Conservation (phyloP, 2,113 vertebrate genomes). For the Sula dactylatra region DNA sequence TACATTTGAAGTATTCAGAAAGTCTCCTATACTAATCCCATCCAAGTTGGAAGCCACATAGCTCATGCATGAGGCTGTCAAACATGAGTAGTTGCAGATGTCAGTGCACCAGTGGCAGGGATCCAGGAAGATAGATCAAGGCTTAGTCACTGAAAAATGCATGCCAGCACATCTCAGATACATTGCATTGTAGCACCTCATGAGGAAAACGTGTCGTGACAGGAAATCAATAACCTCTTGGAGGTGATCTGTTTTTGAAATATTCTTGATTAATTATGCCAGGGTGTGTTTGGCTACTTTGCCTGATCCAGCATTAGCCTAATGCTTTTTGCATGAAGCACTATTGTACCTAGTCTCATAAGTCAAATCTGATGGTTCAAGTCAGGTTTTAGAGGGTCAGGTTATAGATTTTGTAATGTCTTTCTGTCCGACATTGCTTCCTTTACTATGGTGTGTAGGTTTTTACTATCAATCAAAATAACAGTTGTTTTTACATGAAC, state of each 20-base stretch:
- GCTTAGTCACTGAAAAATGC: constrained; percentile 72
- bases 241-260: constrained; percentile 72
- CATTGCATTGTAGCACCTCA: constrained; percentile 57
- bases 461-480: constrained; percentile 74
- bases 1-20: constrained; percentile 63
- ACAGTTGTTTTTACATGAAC: constrained; percentile 70
- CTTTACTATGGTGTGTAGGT: constrained; percentile 58
- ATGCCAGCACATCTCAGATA: constrained; percentile 65
- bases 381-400: constrained; percentile 68
- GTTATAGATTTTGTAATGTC: constrained; percentile 75
- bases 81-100: constrained; percentile 81
- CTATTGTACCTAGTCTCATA: constrained; percentile 67
- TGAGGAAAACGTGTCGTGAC: constrained; percentile 66
- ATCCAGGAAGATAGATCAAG: constrained; percentile 75
- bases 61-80: constrained; percentile 74
- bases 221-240: constrained; percentile 77
- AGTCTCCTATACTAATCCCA: constrained; percentile 65
- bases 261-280: constrained; percentile 79
- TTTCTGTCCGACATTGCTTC: constrained; percentile 57
- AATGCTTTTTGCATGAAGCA: constrained; percentile 78
- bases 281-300: constrained; percentile 61
- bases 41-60: constrained; percentile 76
- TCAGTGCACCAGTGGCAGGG: constrained; percentile 69
- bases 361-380: constrained; percentile 73
- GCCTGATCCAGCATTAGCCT: constrained; percentile 73